Evolutionary conservation across 2,113 vertebrate species (phyloP).

Genomic region (Pterophyllum scalare): DNA sequence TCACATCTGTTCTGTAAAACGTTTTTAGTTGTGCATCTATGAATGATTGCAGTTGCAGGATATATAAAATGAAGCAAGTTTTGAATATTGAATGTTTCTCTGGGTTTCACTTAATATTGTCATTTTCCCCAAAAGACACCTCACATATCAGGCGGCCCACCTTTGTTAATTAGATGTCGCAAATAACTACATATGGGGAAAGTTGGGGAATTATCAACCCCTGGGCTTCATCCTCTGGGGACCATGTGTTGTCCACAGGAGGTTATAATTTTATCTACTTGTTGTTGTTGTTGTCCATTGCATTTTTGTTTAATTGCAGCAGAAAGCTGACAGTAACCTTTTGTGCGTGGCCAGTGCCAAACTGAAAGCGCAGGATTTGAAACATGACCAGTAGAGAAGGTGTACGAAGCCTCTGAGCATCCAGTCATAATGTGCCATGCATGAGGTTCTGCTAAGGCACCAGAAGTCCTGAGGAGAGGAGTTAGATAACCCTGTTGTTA

Average conservation of each 20-base stretch:
- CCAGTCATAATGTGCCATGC: conserved; percentile 22
- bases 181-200: not conserved
- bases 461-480: conserved; percentile 13
- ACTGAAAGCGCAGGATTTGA: not conserved
- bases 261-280: not conserved
- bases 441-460: not conserved
- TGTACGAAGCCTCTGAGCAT: conserved; percentile 1
- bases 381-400: not conserved
- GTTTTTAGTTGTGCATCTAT: not conserved
- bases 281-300: not conserved
- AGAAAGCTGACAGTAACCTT: not conserved
- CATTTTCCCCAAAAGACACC: not conserved
- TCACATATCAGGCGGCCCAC: not conserved
- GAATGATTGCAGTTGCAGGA: not conserved
- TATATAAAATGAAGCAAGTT: not conserved
- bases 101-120: not conserved
- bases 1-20: not conserved
- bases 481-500: conserved; percentile 29
- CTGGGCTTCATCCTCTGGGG: not conserved
- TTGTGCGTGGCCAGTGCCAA: not conserved
- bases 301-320: not conserved
- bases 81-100: not conserved
- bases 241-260: not conserved
- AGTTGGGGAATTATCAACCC: not conserved
- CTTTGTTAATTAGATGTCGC: not conserved